Conservation (phyloP, 2,113 vertebrate species). For the Clarias batrachus region DNA sequence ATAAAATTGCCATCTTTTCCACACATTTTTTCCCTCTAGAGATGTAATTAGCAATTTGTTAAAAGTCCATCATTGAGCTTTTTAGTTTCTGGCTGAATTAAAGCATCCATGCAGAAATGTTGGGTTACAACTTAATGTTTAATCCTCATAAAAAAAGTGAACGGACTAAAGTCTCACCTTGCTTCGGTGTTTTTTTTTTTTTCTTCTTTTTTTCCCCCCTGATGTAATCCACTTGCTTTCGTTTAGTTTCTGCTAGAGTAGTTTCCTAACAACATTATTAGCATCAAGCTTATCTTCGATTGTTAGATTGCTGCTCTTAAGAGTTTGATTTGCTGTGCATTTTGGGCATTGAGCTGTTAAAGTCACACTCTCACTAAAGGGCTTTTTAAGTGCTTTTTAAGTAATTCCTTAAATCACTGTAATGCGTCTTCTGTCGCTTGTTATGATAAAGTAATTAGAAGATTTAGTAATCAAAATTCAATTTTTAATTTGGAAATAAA, state of each 20-base stretch:
- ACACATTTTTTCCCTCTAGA: neutral
- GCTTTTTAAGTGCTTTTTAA: neutral
- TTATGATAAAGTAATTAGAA: constrained; percentile 15
- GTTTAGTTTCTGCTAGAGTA: neutral
- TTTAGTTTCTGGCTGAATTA: constrained; percentile 7
- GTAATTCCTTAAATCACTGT: constrained; percentile 7
- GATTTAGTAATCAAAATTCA: constrained; percentile 4
- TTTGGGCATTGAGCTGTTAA: constrained; percentile 1
- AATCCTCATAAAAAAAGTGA: neutral
- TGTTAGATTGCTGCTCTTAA: neutral
- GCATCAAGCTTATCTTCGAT: neutral
- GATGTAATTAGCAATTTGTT: constrained; percentile 46
- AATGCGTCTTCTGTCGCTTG: constrained; percentile 6
- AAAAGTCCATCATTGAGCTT: constrained; percentile 40
- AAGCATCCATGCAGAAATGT: constrained; percentile 40
- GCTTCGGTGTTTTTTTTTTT: neutral
- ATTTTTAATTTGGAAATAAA: constrained; percentile 8
- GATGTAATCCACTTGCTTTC: neutral
- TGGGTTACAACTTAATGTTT: neutral
- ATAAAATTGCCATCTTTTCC: neutral
- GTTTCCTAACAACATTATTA: neutral
- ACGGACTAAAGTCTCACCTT: neutral
- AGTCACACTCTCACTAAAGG: neutral
- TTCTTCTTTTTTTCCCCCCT: neutral
- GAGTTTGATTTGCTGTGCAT: neutral